These are phyloP conservation scores for Todiramphus saurophagus DNA, from an alignment of 2,113 vertebrate genomes.

Conservation along the genomic window DNA sequence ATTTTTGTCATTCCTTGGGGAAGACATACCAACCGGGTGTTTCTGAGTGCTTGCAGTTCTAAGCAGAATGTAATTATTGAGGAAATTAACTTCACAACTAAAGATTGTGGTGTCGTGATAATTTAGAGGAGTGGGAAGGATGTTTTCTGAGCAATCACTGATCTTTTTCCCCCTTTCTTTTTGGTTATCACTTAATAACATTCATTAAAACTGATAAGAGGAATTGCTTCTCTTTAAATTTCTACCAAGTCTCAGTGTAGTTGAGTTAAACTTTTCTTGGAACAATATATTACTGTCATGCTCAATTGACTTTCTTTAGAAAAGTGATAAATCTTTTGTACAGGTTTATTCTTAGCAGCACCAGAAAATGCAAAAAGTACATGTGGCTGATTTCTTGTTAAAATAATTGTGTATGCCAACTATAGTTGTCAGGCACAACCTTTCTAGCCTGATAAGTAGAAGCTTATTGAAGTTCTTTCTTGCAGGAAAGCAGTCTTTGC, in stretches of 20 bases:
- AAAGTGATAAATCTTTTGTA: slow-evolving; percentile 67
- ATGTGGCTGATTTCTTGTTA: slow-evolving; percentile 21
- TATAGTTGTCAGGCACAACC: not conserved
- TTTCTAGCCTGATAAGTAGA: not conserved
- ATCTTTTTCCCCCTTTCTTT: slow-evolving; percentile 55
- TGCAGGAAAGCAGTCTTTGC: not conserved
- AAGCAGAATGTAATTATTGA: slow-evolving; percentile 72
- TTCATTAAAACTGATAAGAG: slow-evolving; percentile 77
- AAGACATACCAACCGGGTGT: not conserved
- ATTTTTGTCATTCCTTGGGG: not conserved
- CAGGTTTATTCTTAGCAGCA: slow-evolving; percentile 48
- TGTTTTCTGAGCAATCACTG: slow-evolving; percentile 69
- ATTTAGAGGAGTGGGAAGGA: slow-evolving; percentile 67
- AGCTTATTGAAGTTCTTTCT: not conserved
- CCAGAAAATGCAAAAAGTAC: slow-evolving; percentile 51
- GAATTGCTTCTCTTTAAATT: slow-evolving; percentile 72
- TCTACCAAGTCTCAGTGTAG: slow-evolving; percentile 58
- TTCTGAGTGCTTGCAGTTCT: slow-evolving; percentile 60
- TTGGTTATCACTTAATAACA: slow-evolving; percentile 71
- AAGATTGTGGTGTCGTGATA: slow-evolving; percentile 69
- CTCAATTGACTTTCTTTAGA: slow-evolving; percentile 70
- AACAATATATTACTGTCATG: slow-evolving; percentile 70
- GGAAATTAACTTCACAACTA: slow-evolving; percentile 75
- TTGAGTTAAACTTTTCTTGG: slow-evolving; percentile 71
- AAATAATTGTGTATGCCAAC: slow-evolving; percentile 13